Evolutionary conservation across 2,888 invertebrate genomes (phyloP).

Genomic region (Cerceris ruficornis): DNA sequence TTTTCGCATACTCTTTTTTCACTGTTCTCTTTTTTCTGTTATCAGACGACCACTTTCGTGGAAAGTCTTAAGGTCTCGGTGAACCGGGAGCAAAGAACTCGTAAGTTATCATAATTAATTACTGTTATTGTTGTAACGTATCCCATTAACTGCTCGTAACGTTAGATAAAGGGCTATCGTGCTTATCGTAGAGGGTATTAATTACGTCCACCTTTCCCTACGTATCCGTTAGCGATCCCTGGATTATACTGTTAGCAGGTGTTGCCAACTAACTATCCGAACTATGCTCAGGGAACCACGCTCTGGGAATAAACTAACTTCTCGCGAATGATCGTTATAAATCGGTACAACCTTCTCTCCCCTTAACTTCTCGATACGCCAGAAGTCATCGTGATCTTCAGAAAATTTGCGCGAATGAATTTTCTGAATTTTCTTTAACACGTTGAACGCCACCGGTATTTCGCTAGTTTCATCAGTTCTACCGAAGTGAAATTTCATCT

Average conservation of each 20-base stretch:
- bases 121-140: conserved; percentile 13
- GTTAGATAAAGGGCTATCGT: conserved; percentile 42
- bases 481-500: too few relatives aligned
- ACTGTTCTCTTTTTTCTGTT: too few relatives aligned
- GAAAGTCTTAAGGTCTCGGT: too few relatives aligned
- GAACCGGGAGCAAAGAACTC: too few relatives aligned
- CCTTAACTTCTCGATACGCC: background rate
- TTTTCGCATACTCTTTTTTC: too few relatives aligned
- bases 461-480: too few relatives aligned
- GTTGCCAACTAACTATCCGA: conserved; percentile 41
- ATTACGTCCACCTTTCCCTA: conserved; percentile 37
- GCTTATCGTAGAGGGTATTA: conserved; percentile 39
- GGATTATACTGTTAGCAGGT: conserved; percentile 47
- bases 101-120: conserved; percentile 29
- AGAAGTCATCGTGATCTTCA: background rate
- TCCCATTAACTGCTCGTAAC: conserved; percentile 43
- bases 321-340: conserved; percentile 19
- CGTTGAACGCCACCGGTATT: too few relatives aligned
- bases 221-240: conserved; percentile 40
- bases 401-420: background rate
- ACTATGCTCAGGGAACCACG: conserved; percentile 22
- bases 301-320: conserved; percentile 34
- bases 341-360: background rate
- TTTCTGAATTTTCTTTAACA: too few relatives aligned
- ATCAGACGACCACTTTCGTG: too few relatives aligned